Conservation (phyloP, 2,797 vertebrate species). For the Caiman crocodilus region DNA sequence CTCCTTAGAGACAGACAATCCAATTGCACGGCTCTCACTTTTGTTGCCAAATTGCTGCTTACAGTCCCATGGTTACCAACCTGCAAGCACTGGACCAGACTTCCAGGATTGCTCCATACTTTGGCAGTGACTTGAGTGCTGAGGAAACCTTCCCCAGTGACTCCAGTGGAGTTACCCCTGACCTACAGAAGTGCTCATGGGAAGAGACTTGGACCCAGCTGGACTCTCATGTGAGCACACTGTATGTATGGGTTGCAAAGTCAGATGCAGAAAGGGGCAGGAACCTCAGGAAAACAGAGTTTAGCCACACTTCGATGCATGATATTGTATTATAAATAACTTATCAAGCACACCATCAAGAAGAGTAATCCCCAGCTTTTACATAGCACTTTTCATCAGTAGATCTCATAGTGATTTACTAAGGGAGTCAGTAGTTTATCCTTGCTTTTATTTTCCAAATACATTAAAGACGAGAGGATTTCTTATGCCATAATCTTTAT, state of each 20-base stretch:
- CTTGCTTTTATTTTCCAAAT: too few species aligned
- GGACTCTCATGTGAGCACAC: neutral
- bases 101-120: too few species aligned
- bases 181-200: too few species aligned
- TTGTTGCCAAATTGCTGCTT: too few species aligned
- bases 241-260: neutral
- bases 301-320: neutral
- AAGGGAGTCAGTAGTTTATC: neutral
- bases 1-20: neutral
- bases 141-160: neutral
- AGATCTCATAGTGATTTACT: neutral
- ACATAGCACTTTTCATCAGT: neutral
- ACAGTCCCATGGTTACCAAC: too few species aligned
- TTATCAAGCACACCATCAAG: neutral
- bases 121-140: too few species aligned
- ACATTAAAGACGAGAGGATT: neutral
- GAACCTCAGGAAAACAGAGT: neutral
- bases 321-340: neutral
- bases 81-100: too few species aligned
- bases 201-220: neutral
- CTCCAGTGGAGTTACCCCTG: neutral
- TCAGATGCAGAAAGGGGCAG: neutral
- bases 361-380: neutral
- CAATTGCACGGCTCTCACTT: neutral
- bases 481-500: neutral